Evolutionary conservation across 2,113 vertebrate species (phyloP), one percentile per base, ranked within the genome.

Genomic region (Verasper variegatus): DNA sequence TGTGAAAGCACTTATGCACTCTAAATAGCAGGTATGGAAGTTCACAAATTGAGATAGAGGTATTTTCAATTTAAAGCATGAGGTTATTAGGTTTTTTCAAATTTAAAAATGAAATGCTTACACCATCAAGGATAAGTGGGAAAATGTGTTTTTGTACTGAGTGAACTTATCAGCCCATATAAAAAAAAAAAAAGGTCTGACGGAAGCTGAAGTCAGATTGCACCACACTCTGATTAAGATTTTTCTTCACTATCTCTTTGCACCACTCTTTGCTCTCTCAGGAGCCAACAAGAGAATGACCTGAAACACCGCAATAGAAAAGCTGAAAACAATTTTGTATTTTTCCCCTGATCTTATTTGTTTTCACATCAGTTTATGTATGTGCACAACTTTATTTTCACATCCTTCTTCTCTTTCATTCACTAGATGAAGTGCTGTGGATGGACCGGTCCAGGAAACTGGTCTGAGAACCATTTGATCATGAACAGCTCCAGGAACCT

Each of bases 371-470:
- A 4, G 61, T 57, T 61, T 55, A 6, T 40, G 2, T 35, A 24
- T 35, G 21, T 57, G 4, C 14, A 42, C 12, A 26, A 14, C 3
- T 26, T 59, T 55, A 1, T 31, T 67, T 24, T 8, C 42, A 37
- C 23, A 27, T 67, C 56, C 2, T 60, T 40, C 11, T 20, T 78
- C 4, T 80, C 42, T 58, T 24, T 42, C 14, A 1, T 52, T 15
- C 66, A 57, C 20, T 89, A 97, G 96, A 94, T 96, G 77, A 26
- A 89, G 10, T 99, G 97, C 91, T 99, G 97, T 66, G 97, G 97
- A 55, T 99, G 97, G 97, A 90, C 3, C n/a, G 92, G 92, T 69
- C 90, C 92, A 13, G 72, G 87, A 35, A 96, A 97, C 91, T 99
- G 97, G 97, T 94, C 94, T 0, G 86, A 85, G 0, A 99, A 98